phyloP scores from a whole-genome alignment of 2,113 vertebrate genomes.

The Pedionomus torquatus region DNA sequence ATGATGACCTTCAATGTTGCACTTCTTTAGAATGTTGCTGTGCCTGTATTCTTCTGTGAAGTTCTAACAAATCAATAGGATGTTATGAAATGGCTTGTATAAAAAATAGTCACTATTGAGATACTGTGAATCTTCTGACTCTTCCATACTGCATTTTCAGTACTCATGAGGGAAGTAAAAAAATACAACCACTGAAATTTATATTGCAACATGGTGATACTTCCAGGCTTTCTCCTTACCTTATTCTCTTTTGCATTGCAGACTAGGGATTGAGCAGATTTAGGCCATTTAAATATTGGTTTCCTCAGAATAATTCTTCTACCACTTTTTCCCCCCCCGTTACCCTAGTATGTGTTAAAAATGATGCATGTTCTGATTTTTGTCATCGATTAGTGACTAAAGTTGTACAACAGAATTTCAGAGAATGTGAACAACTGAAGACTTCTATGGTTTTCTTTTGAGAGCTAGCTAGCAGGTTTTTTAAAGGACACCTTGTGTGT shows the following conservation, averaged over 20 bases:
- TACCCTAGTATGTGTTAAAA: neutral
- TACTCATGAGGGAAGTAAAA: neutral
- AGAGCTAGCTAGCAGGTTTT: neutral
- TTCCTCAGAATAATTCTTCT: neutral
- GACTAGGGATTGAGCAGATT: neutral
- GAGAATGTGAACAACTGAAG: neutral
- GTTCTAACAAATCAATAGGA: neutral
- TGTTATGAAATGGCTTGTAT: neutral
- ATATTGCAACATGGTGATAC: neutral
- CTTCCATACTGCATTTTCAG: neutral
- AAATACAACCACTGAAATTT: neutral
- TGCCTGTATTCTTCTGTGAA: neutral
- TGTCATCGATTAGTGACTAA: neutral
- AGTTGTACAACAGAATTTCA: neutral
- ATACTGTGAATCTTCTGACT: neutral
- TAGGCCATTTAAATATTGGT: neutral
- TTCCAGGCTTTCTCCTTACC: neutral
- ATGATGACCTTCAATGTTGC: neutral
- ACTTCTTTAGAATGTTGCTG: neutral
- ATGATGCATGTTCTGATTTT: neutral
- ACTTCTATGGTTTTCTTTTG: neutral
- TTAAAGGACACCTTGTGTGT: neutral
- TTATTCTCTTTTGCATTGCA: neutral
- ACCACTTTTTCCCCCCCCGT: accelerated
- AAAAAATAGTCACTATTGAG: neutral